Conservation (phyloP, 2,113 vertebrate genomes). For the Eira barbara region DNA sequence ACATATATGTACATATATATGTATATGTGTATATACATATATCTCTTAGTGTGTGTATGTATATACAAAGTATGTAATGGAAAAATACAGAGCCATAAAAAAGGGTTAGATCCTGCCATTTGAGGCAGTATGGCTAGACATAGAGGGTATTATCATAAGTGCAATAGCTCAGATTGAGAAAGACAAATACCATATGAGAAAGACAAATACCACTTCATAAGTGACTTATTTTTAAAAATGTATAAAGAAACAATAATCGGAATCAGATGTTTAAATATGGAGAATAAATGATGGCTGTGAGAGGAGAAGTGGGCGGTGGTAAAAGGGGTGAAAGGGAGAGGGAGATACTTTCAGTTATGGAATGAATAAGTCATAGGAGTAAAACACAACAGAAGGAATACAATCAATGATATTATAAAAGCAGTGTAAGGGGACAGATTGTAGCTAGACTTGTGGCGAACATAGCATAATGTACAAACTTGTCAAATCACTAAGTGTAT, state of each 20-base stretch:
- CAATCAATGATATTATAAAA: neutral
- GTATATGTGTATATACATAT: neutral
- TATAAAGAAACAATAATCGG: too few relatives aligned
- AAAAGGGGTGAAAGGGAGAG: neutral
- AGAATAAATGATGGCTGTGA: neutral
- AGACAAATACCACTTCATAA: too few relatives aligned
- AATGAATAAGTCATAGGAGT: neutral
- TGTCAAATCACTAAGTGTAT: neutral
- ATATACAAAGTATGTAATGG: neutral
- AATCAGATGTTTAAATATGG: neutral
- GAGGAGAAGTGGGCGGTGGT: neutral
- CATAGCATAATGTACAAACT: neutral
- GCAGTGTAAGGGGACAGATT: neutral
- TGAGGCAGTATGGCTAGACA: neutral
- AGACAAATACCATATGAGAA: neutral
- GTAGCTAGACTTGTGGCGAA: neutral
- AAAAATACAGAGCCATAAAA: neutral
- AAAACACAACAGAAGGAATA: neutral
- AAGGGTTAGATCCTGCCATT: neutral
- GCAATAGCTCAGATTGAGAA: neutral
- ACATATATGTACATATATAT: neutral
- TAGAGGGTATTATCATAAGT: neutral
- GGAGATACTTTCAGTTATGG: neutral
- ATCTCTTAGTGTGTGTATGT: neutral
- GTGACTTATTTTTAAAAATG: neutral